Conservation (phyloP, 2,888 invertebrate genomes). For the Dynastes hyllus region DNA sequence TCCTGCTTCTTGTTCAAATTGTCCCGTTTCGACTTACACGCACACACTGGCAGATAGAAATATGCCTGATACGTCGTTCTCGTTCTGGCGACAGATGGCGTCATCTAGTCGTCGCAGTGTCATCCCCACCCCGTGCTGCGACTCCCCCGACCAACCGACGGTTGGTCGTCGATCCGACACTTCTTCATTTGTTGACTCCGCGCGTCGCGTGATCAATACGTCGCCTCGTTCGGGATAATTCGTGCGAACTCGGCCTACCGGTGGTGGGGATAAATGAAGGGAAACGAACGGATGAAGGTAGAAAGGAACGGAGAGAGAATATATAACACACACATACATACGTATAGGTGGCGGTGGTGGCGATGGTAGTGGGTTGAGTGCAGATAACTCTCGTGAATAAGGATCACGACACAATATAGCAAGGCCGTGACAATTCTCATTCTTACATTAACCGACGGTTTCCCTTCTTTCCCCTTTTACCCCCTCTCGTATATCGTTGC, state of each 20-base stretch:
- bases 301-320: slow-evolving; percentile 33
- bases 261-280: background rate
- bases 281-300: slow-evolving; percentile 22
- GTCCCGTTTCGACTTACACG: background rate
- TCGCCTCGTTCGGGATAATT: slow-evolving; percentile 61
- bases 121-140: slow-evolving; percentile 58
- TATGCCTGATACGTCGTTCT: slow-evolving; percentile 4
- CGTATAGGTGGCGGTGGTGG: slow-evolving; percentile 1
- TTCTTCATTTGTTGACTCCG: slow-evolving; percentile 70
- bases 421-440: slow-evolving; percentile 63
- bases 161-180: slow-evolving; percentile 60
- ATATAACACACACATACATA: slow-evolving; percentile 5
- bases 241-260: slow-evolving; percentile 55
- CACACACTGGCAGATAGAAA: too few species aligned
- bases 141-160: slow-evolving; percentile 52
- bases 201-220: slow-evolving; percentile 64
- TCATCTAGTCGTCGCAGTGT: slow-evolving; percentile 53
- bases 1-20: slow-evolving; percentile 6
- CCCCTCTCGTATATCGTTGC: slow-evolving; percentile 50
- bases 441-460: slow-evolving; percentile 64
- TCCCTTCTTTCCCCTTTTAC: slow-evolving; percentile 59
- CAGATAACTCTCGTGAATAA: slow-evolving; percentile 39
- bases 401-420: slow-evolving; percentile 65
- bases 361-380: slow-evolving; percentile 1
- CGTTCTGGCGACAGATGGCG: slow-evolving; percentile 31